A percentile compares a stretch with the other conserved stretches of the same genome.
These are phyloP conservation scores for Pluvialis apricaria DNA, from an alignment of 2,113 vertebrate genomes.

Conservation along the genomic window DNA sequence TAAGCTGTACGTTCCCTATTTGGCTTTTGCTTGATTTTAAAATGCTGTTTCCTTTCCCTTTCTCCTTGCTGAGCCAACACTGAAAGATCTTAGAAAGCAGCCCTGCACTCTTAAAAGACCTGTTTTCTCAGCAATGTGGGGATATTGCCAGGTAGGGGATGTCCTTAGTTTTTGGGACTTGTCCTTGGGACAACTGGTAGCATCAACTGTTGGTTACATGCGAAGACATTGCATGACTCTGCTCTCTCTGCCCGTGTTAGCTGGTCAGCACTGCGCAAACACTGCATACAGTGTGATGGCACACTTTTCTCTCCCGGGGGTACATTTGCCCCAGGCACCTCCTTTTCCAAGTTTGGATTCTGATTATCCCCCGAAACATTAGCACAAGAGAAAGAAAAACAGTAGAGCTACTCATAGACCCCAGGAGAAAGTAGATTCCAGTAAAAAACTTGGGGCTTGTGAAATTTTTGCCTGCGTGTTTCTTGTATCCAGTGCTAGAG, in stretches of 20 bases:
- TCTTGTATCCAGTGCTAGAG: background rate
- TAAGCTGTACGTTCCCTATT: background rate
- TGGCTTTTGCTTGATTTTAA: background rate
- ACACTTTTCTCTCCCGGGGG: background rate
- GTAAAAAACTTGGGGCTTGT: background rate
- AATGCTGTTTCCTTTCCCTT: background rate
- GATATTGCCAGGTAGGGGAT: background rate
- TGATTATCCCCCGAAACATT: background rate
- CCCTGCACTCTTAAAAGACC: background rate
- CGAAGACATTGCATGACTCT: background rate
- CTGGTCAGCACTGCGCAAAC: background rate
- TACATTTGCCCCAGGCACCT: background rate
- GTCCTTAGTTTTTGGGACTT: background rate
- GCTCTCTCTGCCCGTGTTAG: background rate
- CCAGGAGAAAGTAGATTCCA: background rate
- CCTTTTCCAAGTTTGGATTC: background rate
- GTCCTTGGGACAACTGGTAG: background rate
- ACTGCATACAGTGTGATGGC: background rate
- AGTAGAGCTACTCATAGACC: background rate
- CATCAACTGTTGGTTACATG: background rate
- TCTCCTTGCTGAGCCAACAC: background rate
- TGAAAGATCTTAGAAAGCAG: background rate
- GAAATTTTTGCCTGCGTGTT: background rate
- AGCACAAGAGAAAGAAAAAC: background rate
- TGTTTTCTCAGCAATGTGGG: background rate